phyloP scores from a whole-genome alignment of 2,797 vertebrate genomes.

The Macropodus opercularis region DNA sequence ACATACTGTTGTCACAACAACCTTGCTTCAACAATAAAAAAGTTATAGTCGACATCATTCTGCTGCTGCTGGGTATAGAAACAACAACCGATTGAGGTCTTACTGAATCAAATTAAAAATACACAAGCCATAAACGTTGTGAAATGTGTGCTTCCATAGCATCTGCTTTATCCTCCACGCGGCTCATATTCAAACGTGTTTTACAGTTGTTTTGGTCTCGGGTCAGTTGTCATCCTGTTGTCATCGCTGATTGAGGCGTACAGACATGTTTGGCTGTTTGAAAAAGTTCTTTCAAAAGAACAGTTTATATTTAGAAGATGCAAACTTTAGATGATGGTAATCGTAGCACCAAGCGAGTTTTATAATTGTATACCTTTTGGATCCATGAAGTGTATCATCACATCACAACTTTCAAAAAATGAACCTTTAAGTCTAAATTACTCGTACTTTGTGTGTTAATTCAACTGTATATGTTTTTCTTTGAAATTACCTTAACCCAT shows the following conservation, averaged over 20 bases:
- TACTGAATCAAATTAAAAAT: constrained; percentile 36
- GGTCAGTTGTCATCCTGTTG: background rate
- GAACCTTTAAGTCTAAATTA: background rate
- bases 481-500: too few relatives aligned
- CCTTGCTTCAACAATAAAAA: constrained; percentile 42
- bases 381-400: background rate
- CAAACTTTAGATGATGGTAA: constrained; percentile 1
- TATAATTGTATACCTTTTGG: background rate
- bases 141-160: constrained; percentile 17
- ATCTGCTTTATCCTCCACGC: constrained; percentile 14
- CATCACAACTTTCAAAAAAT: background rate
- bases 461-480: background rate
- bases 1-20: constrained; percentile 58
- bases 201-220: constrained; percentile 8
- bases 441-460: background rate
- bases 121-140: constrained; percentile 22
- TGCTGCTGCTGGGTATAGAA: constrained; percentile 17
- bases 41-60: constrained; percentile 47
- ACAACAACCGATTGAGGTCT: constrained; percentile 11
- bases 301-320: background rate
- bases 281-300: background rate
- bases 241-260: background rate
- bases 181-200: constrained; percentile 17
- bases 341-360: background rate
- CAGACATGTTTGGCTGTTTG: background rate